Evolutionary conservation across 2,113 vertebrate species (phyloP).

Genomic region (Ictalurus furcatus): DNA sequence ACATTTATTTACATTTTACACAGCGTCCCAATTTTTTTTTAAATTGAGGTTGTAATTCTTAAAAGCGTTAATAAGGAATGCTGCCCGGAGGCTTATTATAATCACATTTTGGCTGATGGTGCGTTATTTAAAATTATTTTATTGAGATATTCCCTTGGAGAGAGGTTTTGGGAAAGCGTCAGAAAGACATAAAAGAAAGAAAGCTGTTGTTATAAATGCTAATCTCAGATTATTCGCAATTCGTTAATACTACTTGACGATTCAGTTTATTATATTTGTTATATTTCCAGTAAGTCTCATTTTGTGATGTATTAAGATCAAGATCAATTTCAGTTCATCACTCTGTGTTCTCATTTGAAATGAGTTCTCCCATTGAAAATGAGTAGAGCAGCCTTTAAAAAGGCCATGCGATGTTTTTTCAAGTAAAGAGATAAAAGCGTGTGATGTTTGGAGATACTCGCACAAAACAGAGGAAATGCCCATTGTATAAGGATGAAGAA

Average conservation of each 20-base stretch:
- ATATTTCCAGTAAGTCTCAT: background rate
- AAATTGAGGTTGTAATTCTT: background rate
- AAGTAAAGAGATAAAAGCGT: background rate
- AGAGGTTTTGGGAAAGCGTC: background rate
- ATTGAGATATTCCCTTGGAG: background rate
- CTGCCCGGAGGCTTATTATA: background rate
- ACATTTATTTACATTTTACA: too few species aligned
- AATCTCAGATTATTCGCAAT: background rate
- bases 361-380: background rate
- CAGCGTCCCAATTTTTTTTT: too few species aligned
- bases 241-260: background rate
- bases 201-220: background rate
- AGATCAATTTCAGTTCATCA: background rate
- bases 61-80: background rate
- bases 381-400: background rate
- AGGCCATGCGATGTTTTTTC: background rate
- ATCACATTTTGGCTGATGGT: background rate
- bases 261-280: background rate
- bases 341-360: background rate
- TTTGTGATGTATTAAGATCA: too few species aligned
- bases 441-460: background rate
- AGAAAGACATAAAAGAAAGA: background rate
- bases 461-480: constrained; percentile 29
- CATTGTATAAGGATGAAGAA: constrained; percentile 29
- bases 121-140: background rate